Conservation (phyloP, 35 echinoderm and acorn worm species). For the Apostichopus japonicus region DNA sequence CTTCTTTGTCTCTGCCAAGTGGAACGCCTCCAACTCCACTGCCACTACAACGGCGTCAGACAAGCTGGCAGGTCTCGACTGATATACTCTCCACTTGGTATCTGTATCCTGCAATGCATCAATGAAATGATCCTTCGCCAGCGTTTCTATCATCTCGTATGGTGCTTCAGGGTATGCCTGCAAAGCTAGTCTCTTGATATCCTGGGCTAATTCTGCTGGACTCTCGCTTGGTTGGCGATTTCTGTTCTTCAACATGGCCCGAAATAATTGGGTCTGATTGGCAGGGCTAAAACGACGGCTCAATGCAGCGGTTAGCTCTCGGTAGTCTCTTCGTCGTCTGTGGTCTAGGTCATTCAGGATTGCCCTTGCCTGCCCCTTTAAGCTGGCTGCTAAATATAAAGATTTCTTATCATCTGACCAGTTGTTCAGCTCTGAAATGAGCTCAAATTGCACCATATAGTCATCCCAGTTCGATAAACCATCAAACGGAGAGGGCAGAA, state of each 20-base stretch:
- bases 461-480: constrained; percentile 60
- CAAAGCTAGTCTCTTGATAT: background rate
- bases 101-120: constrained; percentile 63
- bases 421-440: constrained; percentile 53
- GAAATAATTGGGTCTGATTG: constrained; percentile 42
- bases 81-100: constrained; percentile 43
- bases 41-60: constrained; percentile 54
- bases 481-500: constrained; percentile 41
- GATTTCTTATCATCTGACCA: constrained; percentile 46
- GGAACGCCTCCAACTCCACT: constrained; percentile 51
- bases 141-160: background rate
- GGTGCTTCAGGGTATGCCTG: constrained; percentile 12
- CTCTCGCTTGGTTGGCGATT: background rate
- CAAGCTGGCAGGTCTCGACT: constrained; percentile 41
- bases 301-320: constrained; percentile 19
- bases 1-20: constrained; percentile 57
- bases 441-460: constrained; percentile 61
- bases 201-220: background rate
- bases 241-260: constrained; percentile 2
- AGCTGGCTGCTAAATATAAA: constrained; percentile 46
- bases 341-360: constrained; percentile 53
- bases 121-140: constrained; percentile 39
- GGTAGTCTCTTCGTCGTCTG: constrained; percentile 15
- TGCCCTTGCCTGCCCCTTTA: constrained; percentile 54
- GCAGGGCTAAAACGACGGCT: constrained; percentile 36